Evolutionary conservation across 2,797 vertebrate genomes (phyloP).

Genomic region (Melanotaenia trifasciata): DNA sequence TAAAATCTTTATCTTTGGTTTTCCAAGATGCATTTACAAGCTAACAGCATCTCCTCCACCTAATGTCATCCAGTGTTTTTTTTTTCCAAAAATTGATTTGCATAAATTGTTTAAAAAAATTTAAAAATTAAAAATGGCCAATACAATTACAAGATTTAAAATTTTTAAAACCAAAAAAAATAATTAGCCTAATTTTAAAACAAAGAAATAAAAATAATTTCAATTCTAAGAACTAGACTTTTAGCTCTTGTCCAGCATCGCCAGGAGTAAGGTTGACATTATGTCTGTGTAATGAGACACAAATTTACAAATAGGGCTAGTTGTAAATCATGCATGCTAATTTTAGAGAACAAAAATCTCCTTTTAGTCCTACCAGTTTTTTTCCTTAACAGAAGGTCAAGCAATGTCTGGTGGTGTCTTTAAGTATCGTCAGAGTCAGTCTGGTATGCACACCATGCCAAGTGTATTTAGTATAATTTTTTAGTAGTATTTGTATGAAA

Average conservation of each 20-base stretch:
- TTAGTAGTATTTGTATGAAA: no score
- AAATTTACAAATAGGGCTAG: not conserved
- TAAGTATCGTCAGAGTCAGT: no score
- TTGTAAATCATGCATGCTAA: not conserved
- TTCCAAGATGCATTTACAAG: constrained; percentile 9
- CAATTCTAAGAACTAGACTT: no score
- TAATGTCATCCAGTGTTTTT: constrained; percentile 13
- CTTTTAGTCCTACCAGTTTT: no score
- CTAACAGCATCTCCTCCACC: constrained; percentile 1
- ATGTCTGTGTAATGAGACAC: not conserved
- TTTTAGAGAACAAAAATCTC: no score
- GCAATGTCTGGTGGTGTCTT: no score
- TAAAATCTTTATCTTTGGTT: constrained; percentile 23
- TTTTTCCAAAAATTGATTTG: constrained; percentile 2
- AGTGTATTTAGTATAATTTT: no score
- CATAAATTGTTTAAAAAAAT: not conserved
- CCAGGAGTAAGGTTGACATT: not conserved
- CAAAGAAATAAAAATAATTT: not conserved
- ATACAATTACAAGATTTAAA: constrained; percentile 3
- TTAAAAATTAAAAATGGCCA: not conserved
- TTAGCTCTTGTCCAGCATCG: not conserved
- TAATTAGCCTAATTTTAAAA: not conserved
- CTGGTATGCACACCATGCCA: no score
- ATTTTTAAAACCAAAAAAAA: not conserved
- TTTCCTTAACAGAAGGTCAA: no score